These are phyloP conservation scores for Zophobas atratus DNA, from an alignment of 1,140 invertebrate genomes.

Conservation along the genomic window DNA sequence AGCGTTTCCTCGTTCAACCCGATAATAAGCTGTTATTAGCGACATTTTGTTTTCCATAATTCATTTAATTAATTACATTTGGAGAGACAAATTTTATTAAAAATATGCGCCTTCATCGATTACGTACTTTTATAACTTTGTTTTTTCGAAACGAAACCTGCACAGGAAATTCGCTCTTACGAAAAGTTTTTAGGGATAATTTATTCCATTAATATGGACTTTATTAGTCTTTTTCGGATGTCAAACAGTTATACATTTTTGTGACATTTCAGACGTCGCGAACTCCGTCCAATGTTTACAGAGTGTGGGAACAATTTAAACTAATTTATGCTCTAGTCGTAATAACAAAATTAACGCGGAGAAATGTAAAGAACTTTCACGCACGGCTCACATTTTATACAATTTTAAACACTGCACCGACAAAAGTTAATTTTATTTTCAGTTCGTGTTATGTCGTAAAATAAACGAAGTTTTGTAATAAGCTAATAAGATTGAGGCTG, in stretches of 20 bases:
- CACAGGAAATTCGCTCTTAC: background rate
- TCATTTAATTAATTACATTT: conserved; percentile 8
- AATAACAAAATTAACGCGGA: conserved; percentile 5
- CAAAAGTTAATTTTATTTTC: background rate
- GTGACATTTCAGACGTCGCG: background rate
- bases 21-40: conserved; percentile 25
- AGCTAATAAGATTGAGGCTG: no score
- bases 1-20: conserved; percentile 19
- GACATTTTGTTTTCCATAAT: conserved; percentile 21
- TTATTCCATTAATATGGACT: background rate
- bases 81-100: background rate
- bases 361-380: conserved; percentile 6
- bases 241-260: background rate
- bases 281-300: background rate
- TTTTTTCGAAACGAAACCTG: background rate
- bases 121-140: background rate
- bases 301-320: conserved; percentile 2
- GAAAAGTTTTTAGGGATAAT: background rate
- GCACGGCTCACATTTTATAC: conserved; percentile 3
- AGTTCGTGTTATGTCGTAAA: background rate
- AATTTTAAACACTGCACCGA: background rate
- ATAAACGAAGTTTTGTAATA: background rate
- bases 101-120: background rate
- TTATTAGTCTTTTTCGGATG: background rate
- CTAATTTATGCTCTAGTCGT: conserved; percentile 11